Conservation (phyloP, 64 coral and sea anemone genomes). For the Pachyseris speciosa region DNA sequence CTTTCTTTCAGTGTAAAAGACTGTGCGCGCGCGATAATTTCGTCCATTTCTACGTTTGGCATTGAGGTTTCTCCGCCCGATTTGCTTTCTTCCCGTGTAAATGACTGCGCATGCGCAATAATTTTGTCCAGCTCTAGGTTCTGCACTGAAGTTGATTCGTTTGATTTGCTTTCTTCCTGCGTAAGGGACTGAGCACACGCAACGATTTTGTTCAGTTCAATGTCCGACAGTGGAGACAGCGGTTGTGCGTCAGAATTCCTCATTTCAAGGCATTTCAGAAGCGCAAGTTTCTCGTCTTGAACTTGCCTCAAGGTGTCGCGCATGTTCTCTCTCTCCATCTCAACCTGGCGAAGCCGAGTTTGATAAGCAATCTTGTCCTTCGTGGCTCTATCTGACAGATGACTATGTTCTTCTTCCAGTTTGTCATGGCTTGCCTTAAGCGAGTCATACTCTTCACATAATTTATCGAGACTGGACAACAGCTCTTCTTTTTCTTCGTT, state of each 20-base stretch:
- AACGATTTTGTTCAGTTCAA: slow-evolving; percentile 53
- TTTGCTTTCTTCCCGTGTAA: slow-evolving; percentile 31
- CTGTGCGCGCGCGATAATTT: slow-evolving; percentile 54
- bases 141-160: slow-evolving; percentile 8
- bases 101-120: slow-evolving; percentile 32
- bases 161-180: slow-evolving; percentile 21
- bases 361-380: slow-evolving; percentile 68
- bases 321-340: slow-evolving; percentile 70
- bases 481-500: slow-evolving; percentile 53
- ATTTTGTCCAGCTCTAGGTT: slow-evolving; percentile 53
- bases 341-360: slow-evolving; percentile 43
- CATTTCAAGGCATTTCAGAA: slow-evolving; percentile 87
- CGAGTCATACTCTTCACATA: slow-evolving; percentile 45
- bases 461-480: slow-evolving; percentile 58
- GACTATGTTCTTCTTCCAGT: slow-evolving; percentile 53
- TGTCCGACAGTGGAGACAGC: slow-evolving; percentile 5
- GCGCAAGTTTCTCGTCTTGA: slow-evolving; percentile 80
- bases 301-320: slow-evolving; percentile 64
- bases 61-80: background rate
- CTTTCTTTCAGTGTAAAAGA: slow-evolving; percentile 32
- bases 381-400: slow-evolving; percentile 24
- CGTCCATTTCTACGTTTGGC: slow-evolving; percentile 11
- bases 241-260: slow-evolving; percentile 33
- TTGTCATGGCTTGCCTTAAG: slow-evolving; percentile 50
- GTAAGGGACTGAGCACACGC: slow-evolving; percentile 33